Conservation (phyloP, 1,140 invertebrate genomes). For the Melitaea cinxia region DNA sequence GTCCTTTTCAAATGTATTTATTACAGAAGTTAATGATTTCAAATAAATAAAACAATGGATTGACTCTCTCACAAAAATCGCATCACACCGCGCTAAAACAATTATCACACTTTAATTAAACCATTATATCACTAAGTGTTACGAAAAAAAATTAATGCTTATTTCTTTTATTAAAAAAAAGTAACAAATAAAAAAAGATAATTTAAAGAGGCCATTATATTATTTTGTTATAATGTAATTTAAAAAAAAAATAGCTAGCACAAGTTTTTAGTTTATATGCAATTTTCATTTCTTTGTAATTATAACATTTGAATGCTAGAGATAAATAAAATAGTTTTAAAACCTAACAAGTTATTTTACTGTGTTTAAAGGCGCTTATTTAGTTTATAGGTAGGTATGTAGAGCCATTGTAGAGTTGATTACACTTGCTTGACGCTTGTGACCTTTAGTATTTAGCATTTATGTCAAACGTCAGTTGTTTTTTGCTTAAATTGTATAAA, state of each 20-base stretch:
- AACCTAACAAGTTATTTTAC: no score
- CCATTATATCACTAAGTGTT: background rate
- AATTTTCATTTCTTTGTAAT: no score
- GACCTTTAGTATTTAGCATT: constrained; percentile 6
- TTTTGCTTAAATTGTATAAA: background rate
- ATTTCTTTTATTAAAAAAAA: no score
- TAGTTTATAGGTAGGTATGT: no score
- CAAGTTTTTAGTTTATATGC: no score
- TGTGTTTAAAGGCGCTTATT: background rate
- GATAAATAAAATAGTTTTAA: no score
- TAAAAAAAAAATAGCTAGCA: no score
- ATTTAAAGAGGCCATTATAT: no score
- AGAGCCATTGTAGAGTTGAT: background rate
- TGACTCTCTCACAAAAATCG: background rate
- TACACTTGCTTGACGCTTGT: constrained; percentile 5
- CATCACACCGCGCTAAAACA: background rate
- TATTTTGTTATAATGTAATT: no score
- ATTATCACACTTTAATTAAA: background rate
- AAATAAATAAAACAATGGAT: background rate
- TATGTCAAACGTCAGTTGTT: background rate
- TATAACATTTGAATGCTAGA: no score
- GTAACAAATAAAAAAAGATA: background rate
- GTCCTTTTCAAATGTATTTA: no score
- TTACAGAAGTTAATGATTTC: no score
- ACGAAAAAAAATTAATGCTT: background rate